phyloP scores from a whole-genome alignment of 2,113 vertebrate genomes.

The Marmota monax region DNA sequence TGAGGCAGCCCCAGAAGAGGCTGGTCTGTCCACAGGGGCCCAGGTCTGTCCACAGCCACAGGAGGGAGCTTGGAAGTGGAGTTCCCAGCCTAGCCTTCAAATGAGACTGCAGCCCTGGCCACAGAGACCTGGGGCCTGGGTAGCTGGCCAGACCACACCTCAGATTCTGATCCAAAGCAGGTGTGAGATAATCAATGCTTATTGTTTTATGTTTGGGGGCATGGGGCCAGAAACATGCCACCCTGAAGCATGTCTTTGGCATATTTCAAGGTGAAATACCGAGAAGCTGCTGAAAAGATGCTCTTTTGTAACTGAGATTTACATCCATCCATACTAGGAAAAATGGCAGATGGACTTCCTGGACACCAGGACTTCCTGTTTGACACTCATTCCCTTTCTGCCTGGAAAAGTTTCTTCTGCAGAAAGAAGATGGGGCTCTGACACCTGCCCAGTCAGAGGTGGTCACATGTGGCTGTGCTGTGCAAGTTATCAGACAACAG shows the following conservation, averaged over 20 bases:
- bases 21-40: background rate
- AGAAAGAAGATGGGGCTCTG: background rate
- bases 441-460: background rate
- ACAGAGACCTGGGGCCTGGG: background rate
- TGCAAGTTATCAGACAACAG: background rate
- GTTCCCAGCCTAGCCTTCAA: background rate
- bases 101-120: background rate
- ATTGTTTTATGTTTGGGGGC: background rate
- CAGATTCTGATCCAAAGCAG: background rate
- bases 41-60: background rate
- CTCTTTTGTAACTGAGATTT: background rate
- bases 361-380: background rate
- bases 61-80: background rate
- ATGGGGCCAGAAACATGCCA: background rate
- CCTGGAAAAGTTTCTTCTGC: background rate
- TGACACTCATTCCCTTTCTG: background rate
- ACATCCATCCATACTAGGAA: background rate
- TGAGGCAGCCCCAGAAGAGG: background rate
- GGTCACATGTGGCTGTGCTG: background rate
- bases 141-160: background rate
- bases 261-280: background rate
- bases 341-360: no score
- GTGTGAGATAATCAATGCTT: background rate
- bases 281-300: background rate
- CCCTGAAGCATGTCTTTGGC: background rate